Conservation (phyloP, 2,888 invertebrate genomes). For the Stenolophus ochropezus region DNA sequence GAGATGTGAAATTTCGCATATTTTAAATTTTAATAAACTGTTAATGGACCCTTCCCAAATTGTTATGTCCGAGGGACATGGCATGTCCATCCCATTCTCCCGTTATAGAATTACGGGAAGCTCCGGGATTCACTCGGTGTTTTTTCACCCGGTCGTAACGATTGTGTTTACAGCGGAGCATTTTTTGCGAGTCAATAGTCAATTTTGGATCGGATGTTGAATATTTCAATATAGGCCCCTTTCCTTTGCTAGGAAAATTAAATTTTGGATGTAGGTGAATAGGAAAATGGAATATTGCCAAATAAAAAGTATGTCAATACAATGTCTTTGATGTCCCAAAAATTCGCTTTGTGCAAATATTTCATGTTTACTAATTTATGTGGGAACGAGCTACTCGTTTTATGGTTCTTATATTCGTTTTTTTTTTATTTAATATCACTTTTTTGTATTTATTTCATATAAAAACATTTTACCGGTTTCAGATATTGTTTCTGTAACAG, state of each 20-base stretch:
- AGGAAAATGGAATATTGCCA: not conserved
- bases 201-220: not conserved
- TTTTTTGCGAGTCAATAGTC: not conserved
- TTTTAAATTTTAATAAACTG: too few species aligned
- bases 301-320: not conserved
- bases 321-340: not conserved
- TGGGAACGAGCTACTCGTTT: not conserved
- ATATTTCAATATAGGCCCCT: not conserved
- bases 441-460: too few species aligned
- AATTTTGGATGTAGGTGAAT: not conserved
- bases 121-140: not conserved
- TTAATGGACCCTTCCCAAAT: too few species aligned
- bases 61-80: too few species aligned
- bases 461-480: too few species aligned
- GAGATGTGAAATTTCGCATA: too few species aligned
- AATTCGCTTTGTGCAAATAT: not conserved
- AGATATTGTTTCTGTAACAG: too few species aligned
- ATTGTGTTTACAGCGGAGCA: not conserved
- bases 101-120: not conserved
- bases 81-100: too few species aligned
- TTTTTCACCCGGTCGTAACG: not conserved
- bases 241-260: not conserved
- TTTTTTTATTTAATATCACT: too few species aligned
- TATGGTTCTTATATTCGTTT: too few species aligned
- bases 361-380: not conserved